Evolutionary conservation across 2,113 vertebrate species (phyloP), one percentile per base, ranked within the genome.

Genomic region (Colaptes auratus): DNA sequence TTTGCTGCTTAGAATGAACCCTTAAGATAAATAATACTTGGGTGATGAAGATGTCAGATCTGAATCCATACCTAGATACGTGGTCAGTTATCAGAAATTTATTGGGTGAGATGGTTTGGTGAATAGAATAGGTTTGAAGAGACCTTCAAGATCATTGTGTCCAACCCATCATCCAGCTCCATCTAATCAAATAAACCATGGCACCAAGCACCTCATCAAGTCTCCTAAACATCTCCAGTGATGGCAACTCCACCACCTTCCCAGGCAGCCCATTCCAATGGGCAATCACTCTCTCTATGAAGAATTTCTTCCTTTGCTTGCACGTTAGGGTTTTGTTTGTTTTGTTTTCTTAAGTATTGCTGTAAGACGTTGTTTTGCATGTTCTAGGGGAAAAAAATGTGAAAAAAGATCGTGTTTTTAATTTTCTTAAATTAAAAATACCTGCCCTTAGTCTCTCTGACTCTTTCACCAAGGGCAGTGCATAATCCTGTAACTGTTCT

Each of bases 91-190:
- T 11, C 39, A 39, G 39, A 64, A 36, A 79, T 67, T 64, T 72
- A 50, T 1, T 10, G 30, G 8, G 3, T 7, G 3, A 7, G 4
- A 27, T 17, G 50, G 12, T 7, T 80, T 48, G 5, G 2, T 2
- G 39, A 39, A 39, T 39, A 39, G 39, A 39, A 10, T 11, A 39
- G 39, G 39, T 39, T 39, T 39, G 39, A 39, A 39, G 39, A 39
- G 39, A 39, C 39, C 39, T 39, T 39, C 10, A 11, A 39, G 12
- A 39, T 39, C 39, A 39, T 39, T 12, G 10, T 39, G 39, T 39
- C 39, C 39, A 39, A 39, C 10, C 39, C 39, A 39, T 39, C 39
- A 39, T 39, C 39, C 10, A 12, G 39, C 39, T 39, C 10, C 39
- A 39, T 39, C 39, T 39, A 39, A 39, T 12, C 39, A 39, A 39